Base-by-base conservation (phyloP, 2,888 invertebrate genomes). In the Hydropsyche betteni region DNA sequence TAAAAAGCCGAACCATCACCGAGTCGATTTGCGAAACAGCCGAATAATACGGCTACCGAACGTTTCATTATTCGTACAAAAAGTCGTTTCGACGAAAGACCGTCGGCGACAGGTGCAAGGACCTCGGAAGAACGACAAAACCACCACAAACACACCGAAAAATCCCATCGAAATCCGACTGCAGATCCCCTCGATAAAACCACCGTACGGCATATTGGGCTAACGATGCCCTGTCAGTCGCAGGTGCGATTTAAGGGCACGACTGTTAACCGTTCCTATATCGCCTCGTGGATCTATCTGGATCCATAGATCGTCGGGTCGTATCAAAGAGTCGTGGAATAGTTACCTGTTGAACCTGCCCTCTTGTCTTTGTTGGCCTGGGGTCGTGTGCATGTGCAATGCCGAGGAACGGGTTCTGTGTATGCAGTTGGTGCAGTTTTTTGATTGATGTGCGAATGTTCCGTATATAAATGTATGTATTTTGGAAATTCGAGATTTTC, bases 321-420 rank as follows among this genome's bases (percentile, higher is more conserved):
- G 16, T 36, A 64, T 64, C 64, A 64, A 64, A 64, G 64, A 36
- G 64, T 64, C 36, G 64, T 64, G 64, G 34, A 64, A 64, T 64
- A 64, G 64, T 64, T 64, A 64, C 64, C 64, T 64, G 64, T 34
- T 64, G 64, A 44, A 64, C 64, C 34, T 44, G 44, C 10, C 44
- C 10, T 44, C 44, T 44, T 44, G 44, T 44, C 44, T 44, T 44
- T 44, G 44, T 44, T 44, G 44, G 44, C 44, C 44, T 8, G 44
- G 10, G 44, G 44, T 44, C 44, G 44, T 10, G 10, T 10, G 10
- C 44, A 10, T 44, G 10, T 44, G 7, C 7, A 8, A 44, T 44
- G 44, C 24, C 24, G 24, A 24, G 24, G 24, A 24, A 24, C 24
- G 24, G 24, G 24, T 24, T 24, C 24, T 24, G 24, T 24, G 24